A percentile compares a stretch with the other conserved stretches of the same genome.
phyloP scores from a whole-genome alignment of 2,113 vertebrate genomes.

The Lampris megalopsis region DNA sequence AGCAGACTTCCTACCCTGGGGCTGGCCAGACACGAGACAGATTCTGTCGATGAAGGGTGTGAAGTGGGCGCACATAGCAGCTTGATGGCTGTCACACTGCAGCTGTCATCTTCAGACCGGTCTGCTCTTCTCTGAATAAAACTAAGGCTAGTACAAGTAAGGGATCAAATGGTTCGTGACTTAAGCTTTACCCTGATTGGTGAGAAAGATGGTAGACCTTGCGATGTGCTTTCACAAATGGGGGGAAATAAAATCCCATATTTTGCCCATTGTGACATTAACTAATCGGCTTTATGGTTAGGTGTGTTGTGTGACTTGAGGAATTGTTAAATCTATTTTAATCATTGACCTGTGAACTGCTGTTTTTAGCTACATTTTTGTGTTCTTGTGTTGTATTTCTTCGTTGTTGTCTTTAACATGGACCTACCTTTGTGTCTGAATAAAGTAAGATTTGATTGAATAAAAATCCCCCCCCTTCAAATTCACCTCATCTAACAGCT shows the following conservation, averaged over 20 bases:
- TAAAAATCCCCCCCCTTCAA: not conserved
- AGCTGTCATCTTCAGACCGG: not conserved
- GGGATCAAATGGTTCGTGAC: not conserved
- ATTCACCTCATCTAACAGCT: conserved; percentile 29
- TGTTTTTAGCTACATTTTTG: too few relatives aligned
- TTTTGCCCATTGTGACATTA: too few relatives aligned
- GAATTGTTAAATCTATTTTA: too few relatives aligned
- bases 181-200: not conserved
- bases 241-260: too few relatives aligned
- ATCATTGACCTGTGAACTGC: too few relatives aligned
- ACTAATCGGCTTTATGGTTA: too few relatives aligned
- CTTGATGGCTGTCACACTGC: conserved; percentile 5
- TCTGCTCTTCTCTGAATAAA: not conserved
- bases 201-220: not conserved
- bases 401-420: too few relatives aligned
- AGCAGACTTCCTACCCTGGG: conserved; percentile 14
- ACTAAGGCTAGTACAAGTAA: not conserved
- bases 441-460: too few relatives aligned
- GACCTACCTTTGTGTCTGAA: too few relatives aligned
- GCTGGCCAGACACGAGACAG: not conserved
- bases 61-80: conserved; percentile 16
- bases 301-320: too few relatives aligned
- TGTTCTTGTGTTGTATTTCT: too few relatives aligned
- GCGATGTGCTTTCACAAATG: too few relatives aligned
- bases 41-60: conserved; percentile 1